Evolutionary conservation across 2,113 vertebrate genomes (phyloP).

Genomic region (Boleophthalmus pectinirostris): DNA sequence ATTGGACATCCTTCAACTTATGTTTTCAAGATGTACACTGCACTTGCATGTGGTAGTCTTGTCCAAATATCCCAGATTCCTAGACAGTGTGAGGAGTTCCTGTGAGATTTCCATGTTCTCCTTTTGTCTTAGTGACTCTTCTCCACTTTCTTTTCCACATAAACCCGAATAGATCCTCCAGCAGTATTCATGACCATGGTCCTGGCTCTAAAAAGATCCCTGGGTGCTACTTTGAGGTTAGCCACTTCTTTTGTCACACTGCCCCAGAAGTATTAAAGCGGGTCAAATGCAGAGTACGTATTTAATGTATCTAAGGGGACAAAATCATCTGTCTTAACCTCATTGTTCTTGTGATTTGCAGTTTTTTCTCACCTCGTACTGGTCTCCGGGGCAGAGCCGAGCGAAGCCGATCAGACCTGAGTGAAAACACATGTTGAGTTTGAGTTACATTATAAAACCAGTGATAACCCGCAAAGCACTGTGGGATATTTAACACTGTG

Average conservation of each 20-base stretch:
- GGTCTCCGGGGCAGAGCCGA: slow-evolving; percentile 94
- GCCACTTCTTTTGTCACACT: not conserved
- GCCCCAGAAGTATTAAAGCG: not conserved
- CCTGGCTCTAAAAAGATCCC: not conserved
- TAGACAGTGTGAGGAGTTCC: not conserved
- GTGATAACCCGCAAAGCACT: slow-evolving; percentile 17
- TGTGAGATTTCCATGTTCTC: not conserved
- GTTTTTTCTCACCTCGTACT: slow-evolving; percentile 86
- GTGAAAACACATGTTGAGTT: slow-evolving; percentile 44
- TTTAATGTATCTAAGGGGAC: not conserved
- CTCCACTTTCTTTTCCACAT: not conserved
- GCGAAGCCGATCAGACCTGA: slow-evolving; percentile 94
- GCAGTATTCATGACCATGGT: too few species aligned
- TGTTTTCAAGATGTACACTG: not conserved
- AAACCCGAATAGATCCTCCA: not conserved
- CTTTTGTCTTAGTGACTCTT: not conserved
- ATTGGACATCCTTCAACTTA: not conserved
- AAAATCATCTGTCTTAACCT: not conserved
- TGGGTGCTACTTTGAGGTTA: not conserved
- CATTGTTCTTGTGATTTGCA: not conserved
- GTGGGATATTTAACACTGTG: not conserved
- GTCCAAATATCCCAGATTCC: not conserved
- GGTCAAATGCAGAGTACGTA: not conserved
- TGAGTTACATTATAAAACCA: not conserved
- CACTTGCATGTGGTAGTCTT: not conserved